phyloP scores from a whole-genome alignment of 2,113 vertebrate genomes.

The Pampusana beccarii region DNA sequence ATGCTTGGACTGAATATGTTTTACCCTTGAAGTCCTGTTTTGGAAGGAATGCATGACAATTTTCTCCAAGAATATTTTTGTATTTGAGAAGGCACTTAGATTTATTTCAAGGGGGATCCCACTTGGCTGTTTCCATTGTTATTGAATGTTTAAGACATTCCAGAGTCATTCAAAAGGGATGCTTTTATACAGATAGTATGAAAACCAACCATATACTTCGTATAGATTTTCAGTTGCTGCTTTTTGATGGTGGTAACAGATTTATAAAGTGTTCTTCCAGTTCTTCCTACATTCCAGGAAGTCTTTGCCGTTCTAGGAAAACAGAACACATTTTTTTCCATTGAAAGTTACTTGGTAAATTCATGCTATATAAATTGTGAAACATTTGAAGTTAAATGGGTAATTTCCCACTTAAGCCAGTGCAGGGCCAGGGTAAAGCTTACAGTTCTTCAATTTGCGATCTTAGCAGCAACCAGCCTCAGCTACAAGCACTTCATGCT shows the following conservation, averaged over 20 bases:
- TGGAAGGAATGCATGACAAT: neutral
- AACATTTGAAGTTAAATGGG: neutral
- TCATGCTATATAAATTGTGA: neutral
- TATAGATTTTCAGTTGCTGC: neutral
- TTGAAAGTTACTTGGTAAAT: neutral
- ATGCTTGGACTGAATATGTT: neutral
- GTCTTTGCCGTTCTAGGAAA: constrained; percentile 32
- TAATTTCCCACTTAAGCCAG: neutral
- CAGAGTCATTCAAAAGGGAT: neutral
- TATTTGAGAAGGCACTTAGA: neutral
- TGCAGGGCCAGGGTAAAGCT: neutral
- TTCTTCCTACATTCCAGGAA: constrained; percentile 29
- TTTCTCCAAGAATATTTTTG: neutral
- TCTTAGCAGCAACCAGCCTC: neutral
- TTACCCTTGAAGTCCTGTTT: neutral
- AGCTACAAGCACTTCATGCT: neutral
- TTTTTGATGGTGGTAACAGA: neutral
- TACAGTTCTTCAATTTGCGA: neutral
- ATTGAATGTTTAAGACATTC: neutral
- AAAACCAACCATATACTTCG: neutral
- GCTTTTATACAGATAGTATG: neutral
- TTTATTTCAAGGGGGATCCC: constrained; percentile 6
- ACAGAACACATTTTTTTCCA: neutral
- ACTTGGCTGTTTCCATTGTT: neutral
- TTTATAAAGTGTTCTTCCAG: neutral